phyloP scores from a whole-genome alignment of 2,113 vertebrate genomes.

The Craseonycteris thonglongyai region DNA sequence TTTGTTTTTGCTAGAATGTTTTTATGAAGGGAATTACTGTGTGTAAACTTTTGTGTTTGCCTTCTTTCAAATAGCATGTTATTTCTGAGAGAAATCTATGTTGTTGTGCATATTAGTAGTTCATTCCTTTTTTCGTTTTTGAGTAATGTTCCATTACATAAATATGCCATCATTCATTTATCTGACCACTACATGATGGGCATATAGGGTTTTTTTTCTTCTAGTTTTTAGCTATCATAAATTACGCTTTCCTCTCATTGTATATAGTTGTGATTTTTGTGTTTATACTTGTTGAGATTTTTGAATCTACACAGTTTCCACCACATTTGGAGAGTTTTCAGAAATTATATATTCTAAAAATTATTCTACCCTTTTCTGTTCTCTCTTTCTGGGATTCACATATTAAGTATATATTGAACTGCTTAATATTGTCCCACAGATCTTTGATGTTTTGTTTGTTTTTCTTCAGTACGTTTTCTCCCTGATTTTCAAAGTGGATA shows the following conservation, averaged over 20 bases:
- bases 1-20: neutral
- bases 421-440: neutral
- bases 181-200: too few species aligned
- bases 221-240: neutral
- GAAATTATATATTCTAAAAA: neutral
- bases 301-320: neutral
- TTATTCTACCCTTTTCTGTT: neutral
- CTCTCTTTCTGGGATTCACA: neutral
- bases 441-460: neutral
- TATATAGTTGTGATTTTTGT: neutral
- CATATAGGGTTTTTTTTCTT: too few species aligned
- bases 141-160: neutral
- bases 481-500: neutral
- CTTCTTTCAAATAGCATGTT: neutral
- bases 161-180: too few species aligned
- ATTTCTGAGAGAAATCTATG: neutral
- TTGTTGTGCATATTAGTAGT: neutral
- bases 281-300: neutral
- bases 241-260: neutral
- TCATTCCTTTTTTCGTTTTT: neutral
- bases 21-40: too few species aligned
- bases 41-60: neutral
- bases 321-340: neutral
- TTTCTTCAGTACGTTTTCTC: neutral
- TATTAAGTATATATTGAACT: neutral